Evolutionary conservation across 2,797 vertebrate genomes (phyloP).

Genomic region (Hemibagrus guttatus): DNA sequence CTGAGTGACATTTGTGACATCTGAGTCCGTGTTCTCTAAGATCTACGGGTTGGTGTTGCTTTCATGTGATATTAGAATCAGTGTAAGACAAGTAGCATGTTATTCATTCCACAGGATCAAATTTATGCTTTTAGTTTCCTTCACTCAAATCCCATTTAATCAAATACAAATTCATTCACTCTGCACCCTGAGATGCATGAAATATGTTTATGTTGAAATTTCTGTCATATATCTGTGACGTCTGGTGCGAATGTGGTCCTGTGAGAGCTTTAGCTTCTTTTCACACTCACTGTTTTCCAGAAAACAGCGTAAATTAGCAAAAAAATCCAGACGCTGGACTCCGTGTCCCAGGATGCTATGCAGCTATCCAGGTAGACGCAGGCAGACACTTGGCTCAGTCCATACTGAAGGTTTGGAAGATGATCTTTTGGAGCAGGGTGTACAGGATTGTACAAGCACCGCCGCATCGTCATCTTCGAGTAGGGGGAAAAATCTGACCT

Average conservation of each 20-base stretch:
- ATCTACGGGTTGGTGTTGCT: not conserved
- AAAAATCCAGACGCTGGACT: not conserved
- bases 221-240: not conserved
- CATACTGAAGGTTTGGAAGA: not conserved
- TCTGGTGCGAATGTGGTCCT: not conserved
- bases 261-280: not conserved
- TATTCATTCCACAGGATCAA: not conserved
- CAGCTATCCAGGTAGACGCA: not conserved
- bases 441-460: not conserved
- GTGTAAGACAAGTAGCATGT: not conserved
- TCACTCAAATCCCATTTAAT: not conserved
- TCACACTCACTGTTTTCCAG: not conserved
- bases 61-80: not conserved
- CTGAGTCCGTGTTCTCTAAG: constrained; percentile 31
- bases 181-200: not conserved
- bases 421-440: not conserved
- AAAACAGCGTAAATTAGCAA: no score
- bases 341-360: not conserved
- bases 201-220: not conserved
- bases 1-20: constrained; percentile 46
- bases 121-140: not conserved
- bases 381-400: not conserved
- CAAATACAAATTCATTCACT: no score
- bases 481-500: not conserved
- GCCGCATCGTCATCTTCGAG: not conserved